Base-by-base conservation (phyloP, 2,888 invertebrate species). In the Nomada ruficornis region DNA sequence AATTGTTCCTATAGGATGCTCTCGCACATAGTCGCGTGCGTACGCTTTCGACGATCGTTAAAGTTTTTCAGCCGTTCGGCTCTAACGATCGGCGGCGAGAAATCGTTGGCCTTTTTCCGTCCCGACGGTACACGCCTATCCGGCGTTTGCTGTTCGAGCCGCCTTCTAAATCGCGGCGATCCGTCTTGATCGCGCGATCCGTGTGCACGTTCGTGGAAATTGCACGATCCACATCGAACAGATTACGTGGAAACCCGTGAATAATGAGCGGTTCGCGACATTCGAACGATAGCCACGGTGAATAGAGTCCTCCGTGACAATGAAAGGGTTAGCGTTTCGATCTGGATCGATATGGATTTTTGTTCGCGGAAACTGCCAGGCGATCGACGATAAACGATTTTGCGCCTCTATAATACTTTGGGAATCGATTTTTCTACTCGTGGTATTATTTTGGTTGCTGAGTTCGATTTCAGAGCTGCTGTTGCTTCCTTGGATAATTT, bases 41-140 rank as follows among this genome's bases (percentile, higher is more conserved):
- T 81, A 81, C 59, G 60, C 69, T 86, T 85, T 89, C 87, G 80
- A 74, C 87, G 89, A 87, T 89, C 90, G 90, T 91, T 90, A 90
- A 89, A 89, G 82, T 89, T 86, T 90, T 87, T 87, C 72, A 83
- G 63, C 54, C 55, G 87, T 90, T 90, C 91, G 90, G 15, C 90
- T 89, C 20, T 26, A 54, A 90, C 36, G 44, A 89, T 88, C 70
- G 76, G 73, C 70, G 62, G 57, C 54, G 60, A 76, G 62, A 57
- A 78, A 77, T 68, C 77, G 68, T 55, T 77, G 63, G 47, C 68
- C 77, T 77, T 69, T 73, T 42, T 77, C 78, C 78, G 78, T 78
- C 77, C 78, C 78, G 78, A 77, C 77, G 78, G 67, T 77, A 42
- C 55, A 68, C 78, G 77, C 68, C 77, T 54, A 68, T 75, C 64